Evolutionary conservation across 1,140 invertebrate species (phyloP), one percentile per base, ranked within the genome.

Genomic region (Helicorthomorpha holstii): DNA sequence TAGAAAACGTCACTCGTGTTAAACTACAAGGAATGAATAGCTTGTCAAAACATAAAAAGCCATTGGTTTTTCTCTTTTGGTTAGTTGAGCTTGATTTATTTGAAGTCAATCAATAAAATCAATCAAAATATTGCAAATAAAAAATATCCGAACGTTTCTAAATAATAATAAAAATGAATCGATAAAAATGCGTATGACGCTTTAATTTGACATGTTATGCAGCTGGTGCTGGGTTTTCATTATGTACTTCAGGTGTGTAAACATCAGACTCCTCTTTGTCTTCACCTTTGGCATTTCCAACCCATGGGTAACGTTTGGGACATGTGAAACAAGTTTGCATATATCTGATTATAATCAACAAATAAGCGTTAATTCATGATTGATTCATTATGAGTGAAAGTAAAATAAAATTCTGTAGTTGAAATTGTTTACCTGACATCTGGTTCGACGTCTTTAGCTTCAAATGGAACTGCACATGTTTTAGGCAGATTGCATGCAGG

Each of bases 401-500:
- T 41, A 12, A 41, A 46, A 21, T 22, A 22, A 22, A 7, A 46
- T 46, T 7, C 44, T 22, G 44, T 22, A 46, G 7, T 7, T 22
- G 12, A 22, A 46, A 25, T 25, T 46, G 7, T 46, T 48, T 48
- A 52, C 51, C 51, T 52, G 51, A 52, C 7, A 25, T 52, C 51
- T 7, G 44, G 25, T 7, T 34, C 29, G 27, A 52, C 25, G 27
- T 47, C 47, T n/a, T 44, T 44, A 29, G 44, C 44, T 41, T 19
- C 51, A 21, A 26, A 7, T 16, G 51, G 51, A 3, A 52, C 16
- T 3, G 41, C 51, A 62, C 89, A 93, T 57, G 85, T 88, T 60
- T 85, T 85, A 50, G 85, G 69, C 53, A 83, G 74, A 58, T 83
- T 85, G 65, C 89, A 93, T 0, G 84, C 77, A 23, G 76, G 72